Evolutionary conservation across 2,888 invertebrate species (phyloP).

Genomic region (Caenorhabditis sp.): DNA sequence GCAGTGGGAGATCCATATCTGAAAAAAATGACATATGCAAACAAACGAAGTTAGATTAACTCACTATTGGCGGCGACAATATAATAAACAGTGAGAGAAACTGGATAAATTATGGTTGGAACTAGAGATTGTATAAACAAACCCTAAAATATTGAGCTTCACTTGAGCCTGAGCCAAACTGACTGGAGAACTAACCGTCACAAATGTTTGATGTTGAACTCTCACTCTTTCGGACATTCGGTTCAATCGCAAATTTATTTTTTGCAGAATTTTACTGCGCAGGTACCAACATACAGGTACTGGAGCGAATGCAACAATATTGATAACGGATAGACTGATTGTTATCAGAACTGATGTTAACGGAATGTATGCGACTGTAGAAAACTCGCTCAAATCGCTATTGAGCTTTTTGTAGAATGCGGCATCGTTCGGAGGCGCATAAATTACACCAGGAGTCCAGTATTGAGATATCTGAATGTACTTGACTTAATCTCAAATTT

Average conservation of each 20-base stretch:
- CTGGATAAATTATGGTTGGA: conserved; percentile 1
- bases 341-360: not conserved
- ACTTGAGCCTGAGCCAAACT: not conserved
- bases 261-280: not conserved
- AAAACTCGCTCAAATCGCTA: not conserved
- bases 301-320: conserved; percentile 1
- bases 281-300: not conserved
- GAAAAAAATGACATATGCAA: not conserved
- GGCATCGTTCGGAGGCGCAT: not conserved
- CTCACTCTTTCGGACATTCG: not conserved
- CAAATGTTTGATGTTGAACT: not conserved
- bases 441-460: not conserved
- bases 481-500: not conserved
- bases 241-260: not conserved
- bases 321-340: not conserved
- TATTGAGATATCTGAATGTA: not conserved
- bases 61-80: not conserved
- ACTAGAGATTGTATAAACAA: conserved; percentile 1
- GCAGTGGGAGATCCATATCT: not conserved
- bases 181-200: not conserved
- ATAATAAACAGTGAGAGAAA: not conserved
- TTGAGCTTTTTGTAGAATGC: not conserved
- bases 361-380: not conserved
- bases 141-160: not conserved
- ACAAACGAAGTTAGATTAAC: not conserved